These are phyloP conservation scores for Diachasmimorpha longicaudata DNA, from an alignment of 1,140 invertebrate genomes.

Conservation along the genomic window DNA sequence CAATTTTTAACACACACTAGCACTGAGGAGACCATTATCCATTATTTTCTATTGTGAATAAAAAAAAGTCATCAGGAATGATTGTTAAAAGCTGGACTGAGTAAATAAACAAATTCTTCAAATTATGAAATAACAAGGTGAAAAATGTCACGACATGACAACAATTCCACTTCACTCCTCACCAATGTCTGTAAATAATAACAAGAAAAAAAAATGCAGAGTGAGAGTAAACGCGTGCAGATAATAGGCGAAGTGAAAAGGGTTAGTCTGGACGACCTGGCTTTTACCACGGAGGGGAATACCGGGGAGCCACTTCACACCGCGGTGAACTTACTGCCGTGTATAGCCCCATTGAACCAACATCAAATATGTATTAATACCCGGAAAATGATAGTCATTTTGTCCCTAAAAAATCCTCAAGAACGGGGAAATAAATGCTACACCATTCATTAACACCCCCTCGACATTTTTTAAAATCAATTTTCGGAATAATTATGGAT, in stretches of 20 bases:
- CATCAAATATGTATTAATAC: neutral
- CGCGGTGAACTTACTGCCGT: slow-evolving; percentile 37
- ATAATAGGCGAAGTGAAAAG: slow-evolving; percentile 40
- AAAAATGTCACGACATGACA: neutral
- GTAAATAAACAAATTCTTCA: too few species aligned
- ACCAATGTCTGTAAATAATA: neutral
- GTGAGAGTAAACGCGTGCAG: slow-evolving; percentile 42
- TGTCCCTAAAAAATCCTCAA: neutral
- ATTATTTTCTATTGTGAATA: too few species aligned
- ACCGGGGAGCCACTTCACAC: slow-evolving; percentile 34
- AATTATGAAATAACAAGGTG: neutral
- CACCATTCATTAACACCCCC: neutral
- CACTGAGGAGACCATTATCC: neutral
- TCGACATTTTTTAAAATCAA: neutral
- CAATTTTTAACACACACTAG: neutral
- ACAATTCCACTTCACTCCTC: neutral
- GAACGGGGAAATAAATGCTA: neutral
- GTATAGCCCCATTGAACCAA: neutral
- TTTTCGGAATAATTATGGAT: neutral
- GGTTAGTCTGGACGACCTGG: slow-evolving; percentile 35
- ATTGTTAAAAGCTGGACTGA: too few species aligned
- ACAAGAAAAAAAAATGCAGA: slow-evolving; percentile 49
- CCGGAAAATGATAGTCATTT: neutral
- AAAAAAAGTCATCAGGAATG: too few species aligned
- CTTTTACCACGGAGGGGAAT: slow-evolving; percentile 36